Percentiles rank a stretch among this genome's conserved stretches.
Evolutionary conservation across 2,797 vertebrate species (phyloP).

Genomic region (Sebastes steindachneri): DNA sequence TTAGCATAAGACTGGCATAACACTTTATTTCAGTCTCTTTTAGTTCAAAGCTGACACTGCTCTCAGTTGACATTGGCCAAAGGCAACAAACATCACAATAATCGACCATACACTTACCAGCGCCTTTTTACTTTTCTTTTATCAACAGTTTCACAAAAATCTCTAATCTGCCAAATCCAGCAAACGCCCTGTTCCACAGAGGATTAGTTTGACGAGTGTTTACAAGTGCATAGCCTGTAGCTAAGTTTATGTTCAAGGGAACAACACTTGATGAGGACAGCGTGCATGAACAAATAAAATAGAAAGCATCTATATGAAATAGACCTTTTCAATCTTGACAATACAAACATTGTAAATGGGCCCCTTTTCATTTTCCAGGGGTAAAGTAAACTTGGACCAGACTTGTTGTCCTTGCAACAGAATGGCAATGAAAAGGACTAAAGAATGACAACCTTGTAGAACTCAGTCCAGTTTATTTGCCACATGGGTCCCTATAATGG

Average conservation of each 20-base stretch:
- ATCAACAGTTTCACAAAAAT: slow-evolving; percentile 23
- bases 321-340: not conserved
- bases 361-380: not conserved
- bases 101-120: not conserved
- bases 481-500: not conserved
- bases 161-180: slow-evolving; percentile 33
- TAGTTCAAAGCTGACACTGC: not conserved
- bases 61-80: not conserved
- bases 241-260: slow-evolving; percentile 6
- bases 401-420: not conserved
- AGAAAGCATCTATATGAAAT: not conserved
- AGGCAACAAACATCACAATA: not conserved
- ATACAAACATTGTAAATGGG: not conserved
- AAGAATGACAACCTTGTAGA: not conserved
- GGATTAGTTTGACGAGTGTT: slow-evolving; percentile 34
- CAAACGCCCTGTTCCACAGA: not conserved
- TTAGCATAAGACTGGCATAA: not conserved
- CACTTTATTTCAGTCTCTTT: not conserved
- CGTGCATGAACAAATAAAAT: not conserved
- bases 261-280: not conserved
- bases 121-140: slow-evolving; percentile 9
- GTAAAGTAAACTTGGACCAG: no score
- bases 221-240: slow-evolving; percentile 24
- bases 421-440: not conserved
- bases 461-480: not conserved